phyloP scores from a whole-genome alignment of 2,888 invertebrate genomes.

The Andrena bucephala region DNA sequence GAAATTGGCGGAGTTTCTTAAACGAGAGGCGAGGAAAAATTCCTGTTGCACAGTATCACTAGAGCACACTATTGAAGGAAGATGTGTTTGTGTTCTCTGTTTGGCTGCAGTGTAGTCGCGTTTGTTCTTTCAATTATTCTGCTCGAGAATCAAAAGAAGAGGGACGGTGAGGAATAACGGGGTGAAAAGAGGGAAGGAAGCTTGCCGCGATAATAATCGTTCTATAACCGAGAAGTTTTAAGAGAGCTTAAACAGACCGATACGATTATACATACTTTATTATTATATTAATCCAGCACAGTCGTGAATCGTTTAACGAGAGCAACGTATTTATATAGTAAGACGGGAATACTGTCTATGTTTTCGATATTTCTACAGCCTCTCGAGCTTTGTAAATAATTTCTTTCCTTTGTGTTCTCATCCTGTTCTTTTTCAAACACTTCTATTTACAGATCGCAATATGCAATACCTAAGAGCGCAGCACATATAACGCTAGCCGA shows the following conservation, averaged over 20 bases:
- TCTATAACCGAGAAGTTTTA: conserved; percentile 53
- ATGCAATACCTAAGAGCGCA: conserved; percentile 62
- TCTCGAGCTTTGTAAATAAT: conserved; percentile 64
- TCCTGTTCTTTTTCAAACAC: conserved; percentile 30
- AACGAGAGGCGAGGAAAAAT: conserved; percentile 56
- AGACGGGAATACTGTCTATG: conserved; percentile 51
- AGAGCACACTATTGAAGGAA: conserved; percentile 72
- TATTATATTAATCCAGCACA: conserved; percentile 65
- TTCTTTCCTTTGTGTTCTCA: conserved; percentile 58
- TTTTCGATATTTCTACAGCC: conserved; percentile 66
- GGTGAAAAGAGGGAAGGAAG: conserved; percentile 3
- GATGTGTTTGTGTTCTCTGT: conserved; percentile 73
- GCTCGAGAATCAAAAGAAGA: conserved; percentile 56
- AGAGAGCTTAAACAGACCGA: conserved; percentile 62
- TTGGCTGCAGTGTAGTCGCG: conserved; percentile 71
- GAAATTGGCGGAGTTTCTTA: conserved; percentile 30
- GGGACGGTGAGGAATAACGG: not conserved
- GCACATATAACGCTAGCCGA: conserved; percentile 66
- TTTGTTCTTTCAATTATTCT: conserved; percentile 62
- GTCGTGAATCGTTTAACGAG: conserved; percentile 67
- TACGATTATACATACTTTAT: conserved; percentile 55
- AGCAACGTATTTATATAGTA: conserved; percentile 63
- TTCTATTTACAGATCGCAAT: conserved; percentile 59
- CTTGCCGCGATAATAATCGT: conserved; percentile 50
- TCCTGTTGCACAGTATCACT: conserved; percentile 76